These are phyloP conservation scores for Oreonectes daqikongensis DNA, from an alignment of 2,797 vertebrate genomes.

Conservation along the genomic window DNA sequence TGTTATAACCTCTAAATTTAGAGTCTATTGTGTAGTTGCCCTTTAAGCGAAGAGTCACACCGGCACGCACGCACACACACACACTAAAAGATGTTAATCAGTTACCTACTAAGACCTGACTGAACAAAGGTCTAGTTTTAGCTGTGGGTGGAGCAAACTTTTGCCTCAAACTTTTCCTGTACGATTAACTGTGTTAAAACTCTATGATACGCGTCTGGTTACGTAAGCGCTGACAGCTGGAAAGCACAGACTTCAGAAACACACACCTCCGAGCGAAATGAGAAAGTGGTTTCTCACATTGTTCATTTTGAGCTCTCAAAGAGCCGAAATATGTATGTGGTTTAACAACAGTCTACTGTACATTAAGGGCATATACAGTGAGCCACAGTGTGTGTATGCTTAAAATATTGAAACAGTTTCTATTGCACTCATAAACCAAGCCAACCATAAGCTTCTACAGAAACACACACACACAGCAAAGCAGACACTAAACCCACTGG, in stretches of 20 bases:
- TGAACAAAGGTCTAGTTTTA: constrained; percentile 48
- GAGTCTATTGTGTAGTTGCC: constrained; percentile 21
- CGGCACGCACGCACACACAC: background rate
- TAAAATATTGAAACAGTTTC: too few species aligned
- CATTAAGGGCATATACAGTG: too few species aligned
- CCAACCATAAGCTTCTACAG: too few species aligned
- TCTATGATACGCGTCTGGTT: constrained; percentile 13
- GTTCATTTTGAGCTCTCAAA: too few species aligned
- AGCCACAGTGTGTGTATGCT: too few species aligned
- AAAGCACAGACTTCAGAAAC: constrained; percentile 2
- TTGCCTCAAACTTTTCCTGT: constrained; percentile 2
- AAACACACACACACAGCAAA: too few species aligned
- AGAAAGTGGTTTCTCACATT: background rate
- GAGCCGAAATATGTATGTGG: too few species aligned
- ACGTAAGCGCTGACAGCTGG: constrained; percentile 23
- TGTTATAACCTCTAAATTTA: constrained; percentile 12
- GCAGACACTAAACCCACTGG: too few species aligned
- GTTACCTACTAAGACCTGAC: constrained; percentile 31
- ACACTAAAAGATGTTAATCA: constrained; percentile 26
- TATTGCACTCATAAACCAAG: too few species aligned
- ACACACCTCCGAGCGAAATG: background rate
- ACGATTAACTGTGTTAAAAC: background rate
- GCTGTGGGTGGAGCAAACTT: constrained; percentile 33
- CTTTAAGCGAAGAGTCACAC: constrained; percentile 11
- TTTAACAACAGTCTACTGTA: too few species aligned